These are phyloP conservation scores for Aphelenchoides bicaudatus DNA, from an alignment of 2,888 invertebrate genomes.

Conservation along the genomic window DNA sequence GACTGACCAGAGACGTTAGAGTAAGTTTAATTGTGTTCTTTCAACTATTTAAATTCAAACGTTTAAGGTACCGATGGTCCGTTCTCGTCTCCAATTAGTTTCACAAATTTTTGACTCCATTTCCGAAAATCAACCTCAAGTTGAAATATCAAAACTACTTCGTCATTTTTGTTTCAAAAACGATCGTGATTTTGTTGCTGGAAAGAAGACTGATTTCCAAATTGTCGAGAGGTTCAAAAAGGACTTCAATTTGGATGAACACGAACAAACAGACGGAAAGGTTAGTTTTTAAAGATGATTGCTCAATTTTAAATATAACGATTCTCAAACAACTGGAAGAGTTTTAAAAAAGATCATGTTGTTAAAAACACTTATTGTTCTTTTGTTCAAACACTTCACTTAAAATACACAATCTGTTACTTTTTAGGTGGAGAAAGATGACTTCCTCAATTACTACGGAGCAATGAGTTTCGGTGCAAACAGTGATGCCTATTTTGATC, in stretches of 20 bases:
- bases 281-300: too few species aligned
- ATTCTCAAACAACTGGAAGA: not conserved
- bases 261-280: conserved; percentile 11
- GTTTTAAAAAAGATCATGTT: not conserved
- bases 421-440: conserved; percentile 8
- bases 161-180: conserved; percentile 16
- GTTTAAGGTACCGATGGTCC: conserved; percentile 3
- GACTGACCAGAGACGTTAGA: not conserved
- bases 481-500: conserved; percentile 18
- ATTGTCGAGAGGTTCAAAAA: conserved; percentile 1
- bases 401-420: too few species aligned
- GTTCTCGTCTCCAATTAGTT: conserved; percentile 1
- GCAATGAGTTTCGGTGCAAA: conserved; percentile 16
- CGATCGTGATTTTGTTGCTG: conserved; percentile 13
- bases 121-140: not conserved
- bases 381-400: too few species aligned
- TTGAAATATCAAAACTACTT: not conserved
- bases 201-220: conserved; percentile 12
- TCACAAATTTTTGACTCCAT: conserved; percentile 3
- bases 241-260: conserved; percentile 17
- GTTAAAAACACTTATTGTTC: not conserved
- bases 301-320: not conserved
- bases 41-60: not conserved
- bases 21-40: not conserved
- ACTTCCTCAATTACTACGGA: conserved; percentile 16